Percentiles rank a stretch among this genome's conserved stretches.
These are phyloP conservation scores for Reinhardtius hippoglossoides DNA, from an alignment of 2,113 vertebrate genomes.

Conservation along the genomic window DNA sequence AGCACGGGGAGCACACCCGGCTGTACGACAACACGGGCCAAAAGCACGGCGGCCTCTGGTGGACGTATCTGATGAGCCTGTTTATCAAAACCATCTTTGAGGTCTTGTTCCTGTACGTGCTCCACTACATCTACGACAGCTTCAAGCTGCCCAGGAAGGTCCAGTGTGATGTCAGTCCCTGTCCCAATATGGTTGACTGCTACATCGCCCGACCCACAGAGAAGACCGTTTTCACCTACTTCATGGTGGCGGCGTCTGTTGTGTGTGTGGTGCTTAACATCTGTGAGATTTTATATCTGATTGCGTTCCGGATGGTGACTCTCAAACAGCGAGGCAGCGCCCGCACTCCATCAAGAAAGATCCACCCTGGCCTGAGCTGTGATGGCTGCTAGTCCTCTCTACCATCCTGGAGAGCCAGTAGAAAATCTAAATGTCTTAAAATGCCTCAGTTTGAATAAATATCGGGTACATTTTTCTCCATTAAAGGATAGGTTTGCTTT, in stretches of 20 bases:
- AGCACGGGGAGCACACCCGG: slow-evolving; percentile 67
- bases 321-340: slow-evolving; percentile 38
- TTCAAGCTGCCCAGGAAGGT: slow-evolving; percentile 84
- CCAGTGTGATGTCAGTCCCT: slow-evolving; percentile 80
- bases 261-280: slow-evolving; percentile 85
- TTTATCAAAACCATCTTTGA: slow-evolving; percentile 84
- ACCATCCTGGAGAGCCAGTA: background rate
- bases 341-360: slow-evolving; percentile 19
- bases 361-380: background rate
- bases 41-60: slow-evolving; percentile 91
- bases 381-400: slow-evolving; percentile 14
- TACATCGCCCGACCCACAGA: slow-evolving; percentile 85
- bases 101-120: slow-evolving; percentile 82
- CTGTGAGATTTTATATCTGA: slow-evolving; percentile 84
- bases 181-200: slow-evolving; percentile 85
- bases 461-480: background rate
- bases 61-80: slow-evolving; percentile 88
- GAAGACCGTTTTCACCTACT: slow-evolving; percentile 87
- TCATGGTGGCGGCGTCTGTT: slow-evolving; percentile 85
- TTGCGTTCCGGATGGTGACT: slow-evolving; percentile 72
- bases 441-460: background rate
- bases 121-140: slow-evolving; percentile 82
- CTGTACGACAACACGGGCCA: slow-evolving; percentile 84
- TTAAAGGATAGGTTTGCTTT: background rate
- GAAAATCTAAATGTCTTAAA: background rate